phyloP scores from a whole-genome alignment of 2,113 vertebrate genomes.

The Mesocricetus auratus region DNA sequence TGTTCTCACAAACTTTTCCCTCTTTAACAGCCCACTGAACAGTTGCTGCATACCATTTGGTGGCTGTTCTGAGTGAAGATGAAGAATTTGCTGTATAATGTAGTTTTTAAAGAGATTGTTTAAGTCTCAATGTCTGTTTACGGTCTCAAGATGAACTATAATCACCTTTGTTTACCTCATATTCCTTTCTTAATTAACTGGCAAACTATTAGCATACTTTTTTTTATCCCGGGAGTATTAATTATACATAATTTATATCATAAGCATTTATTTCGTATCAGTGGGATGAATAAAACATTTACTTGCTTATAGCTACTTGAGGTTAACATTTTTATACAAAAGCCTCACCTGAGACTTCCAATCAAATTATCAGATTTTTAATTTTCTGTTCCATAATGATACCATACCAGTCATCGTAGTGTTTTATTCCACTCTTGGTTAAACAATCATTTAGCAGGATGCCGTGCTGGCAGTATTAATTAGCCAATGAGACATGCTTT shows the following conservation, averaged over 20 bases:
- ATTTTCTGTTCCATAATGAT: conserved; percentile 89
- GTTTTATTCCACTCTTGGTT: conserved; percentile 85
- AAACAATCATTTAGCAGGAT: conserved; percentile 85
- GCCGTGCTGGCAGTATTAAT: conserved; percentile 84
- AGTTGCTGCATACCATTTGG: conserved; percentile 73
- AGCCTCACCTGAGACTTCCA: conserved; percentile 90
- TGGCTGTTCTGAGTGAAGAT: conserved; percentile 74
- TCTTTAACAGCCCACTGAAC: conserved; percentile 68
- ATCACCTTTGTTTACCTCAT: conserved; percentile 92
- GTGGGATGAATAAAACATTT: conserved; percentile 91
- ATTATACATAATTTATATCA: conserved; percentile 93
- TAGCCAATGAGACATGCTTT: conserved; percentile 85
- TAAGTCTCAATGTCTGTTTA: conserved; percentile 90
- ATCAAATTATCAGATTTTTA: conserved; percentile 90
- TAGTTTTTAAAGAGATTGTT: conserved; percentile 86
- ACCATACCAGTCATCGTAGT: conserved; percentile 80
- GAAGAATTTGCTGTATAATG: conserved; percentile 83
- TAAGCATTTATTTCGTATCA: conserved; percentile 90
- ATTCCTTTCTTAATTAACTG: conserved; percentile 92
- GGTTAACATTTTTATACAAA: conserved; percentile 90
- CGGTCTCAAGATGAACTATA: conserved; percentile 90
- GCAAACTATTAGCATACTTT: conserved; percentile 91
- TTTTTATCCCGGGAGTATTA: conserved; percentile 90
- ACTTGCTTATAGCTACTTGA: conserved; percentile 90
- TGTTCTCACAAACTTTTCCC: conserved; percentile 55